Evolutionary conservation across 2,797 vertebrate genomes (phyloP).

Genomic region (Tapera naevia): DNA sequence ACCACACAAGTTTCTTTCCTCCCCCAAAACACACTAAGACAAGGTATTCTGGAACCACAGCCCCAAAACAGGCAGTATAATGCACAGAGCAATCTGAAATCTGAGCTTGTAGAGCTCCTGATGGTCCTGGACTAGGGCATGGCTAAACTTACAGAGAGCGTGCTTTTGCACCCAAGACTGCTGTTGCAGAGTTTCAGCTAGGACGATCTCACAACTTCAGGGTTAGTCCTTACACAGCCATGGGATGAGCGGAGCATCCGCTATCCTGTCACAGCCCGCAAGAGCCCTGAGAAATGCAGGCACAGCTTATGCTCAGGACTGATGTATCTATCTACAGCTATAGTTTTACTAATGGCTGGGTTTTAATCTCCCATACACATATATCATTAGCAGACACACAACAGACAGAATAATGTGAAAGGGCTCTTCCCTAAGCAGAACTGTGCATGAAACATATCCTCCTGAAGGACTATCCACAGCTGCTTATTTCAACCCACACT

Average conservation of each 20-base stretch:
- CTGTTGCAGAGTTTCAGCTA: neutral
- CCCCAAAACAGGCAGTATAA: neutral
- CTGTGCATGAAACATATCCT: neutral
- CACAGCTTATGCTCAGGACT: neutral
- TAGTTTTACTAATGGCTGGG: neutral
- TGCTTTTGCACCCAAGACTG: neutral
- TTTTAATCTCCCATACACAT: neutral
- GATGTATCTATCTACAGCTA: neutral
- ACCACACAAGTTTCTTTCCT: neutral
- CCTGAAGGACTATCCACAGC: neutral
- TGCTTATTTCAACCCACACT: neutral
- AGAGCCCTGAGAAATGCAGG: neutral
- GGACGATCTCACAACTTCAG: neutral
- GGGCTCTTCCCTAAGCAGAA: neutral
- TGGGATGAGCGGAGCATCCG: neutral
- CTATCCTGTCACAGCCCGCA: neutral
- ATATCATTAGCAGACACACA: neutral
- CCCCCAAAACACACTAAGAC: neutral
- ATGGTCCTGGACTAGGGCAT: neutral
- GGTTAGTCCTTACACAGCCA: neutral
- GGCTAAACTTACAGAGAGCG: neutral
- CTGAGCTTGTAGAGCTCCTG: neutral
- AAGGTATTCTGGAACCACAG: neutral
- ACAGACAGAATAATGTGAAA: neutral
- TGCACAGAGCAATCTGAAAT: neutral